Conservation (phyloP, 2,888 invertebrate genomes). For the Ischnus inquisitorius region DNA sequence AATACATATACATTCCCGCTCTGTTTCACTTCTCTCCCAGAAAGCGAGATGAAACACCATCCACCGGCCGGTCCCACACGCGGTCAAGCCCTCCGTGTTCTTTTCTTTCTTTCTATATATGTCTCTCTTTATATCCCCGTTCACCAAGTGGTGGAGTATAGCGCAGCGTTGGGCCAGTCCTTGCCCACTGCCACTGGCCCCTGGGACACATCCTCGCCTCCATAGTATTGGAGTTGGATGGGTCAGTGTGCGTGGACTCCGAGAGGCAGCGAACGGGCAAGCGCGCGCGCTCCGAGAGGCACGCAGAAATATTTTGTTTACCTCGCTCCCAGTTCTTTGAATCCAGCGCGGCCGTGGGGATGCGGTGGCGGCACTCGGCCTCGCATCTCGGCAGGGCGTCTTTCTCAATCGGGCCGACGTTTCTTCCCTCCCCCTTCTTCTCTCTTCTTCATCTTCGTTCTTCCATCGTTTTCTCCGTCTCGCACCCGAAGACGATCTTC, state of each 20-base stretch:
- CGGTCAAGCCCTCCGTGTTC: constrained; percentile 55
- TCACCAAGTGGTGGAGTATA: constrained; percentile 20
- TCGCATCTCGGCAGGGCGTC: constrained; percentile 75
- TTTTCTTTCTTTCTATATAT: constrained; percentile 43
- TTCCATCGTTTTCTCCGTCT: constrained; percentile 52
- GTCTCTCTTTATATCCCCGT: constrained; percentile 39
- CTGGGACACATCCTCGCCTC: not conserved
- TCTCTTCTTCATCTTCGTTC: constrained; percentile 38
- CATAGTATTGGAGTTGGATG: constrained; percentile 44
- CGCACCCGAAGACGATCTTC: constrained; percentile 34
- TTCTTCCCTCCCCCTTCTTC: constrained; percentile 45
- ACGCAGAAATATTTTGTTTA: constrained; percentile 84
- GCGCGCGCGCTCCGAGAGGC: constrained; percentile 47
- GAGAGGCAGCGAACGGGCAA: constrained; percentile 51
- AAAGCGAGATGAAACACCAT: constrained; percentile 24
- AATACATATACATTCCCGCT: constrained; percentile 3
- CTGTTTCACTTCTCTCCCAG: constrained; percentile 36
- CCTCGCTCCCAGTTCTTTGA: constrained; percentile 84
- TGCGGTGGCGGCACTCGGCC: constrained; percentile 73
- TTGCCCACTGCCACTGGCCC: constrained; percentile 18
- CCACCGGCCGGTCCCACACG: constrained; percentile 53
- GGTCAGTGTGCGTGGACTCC: constrained; percentile 41
- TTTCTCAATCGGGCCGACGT: constrained; percentile 76
- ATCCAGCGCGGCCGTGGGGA: constrained; percentile 77
- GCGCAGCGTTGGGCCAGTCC: constrained; percentile 54